Evolutionary conservation across 2,113 vertebrate species (phyloP), one percentile per base, ranked within the genome.

Genomic region (Sardina pilchardus): DNA sequence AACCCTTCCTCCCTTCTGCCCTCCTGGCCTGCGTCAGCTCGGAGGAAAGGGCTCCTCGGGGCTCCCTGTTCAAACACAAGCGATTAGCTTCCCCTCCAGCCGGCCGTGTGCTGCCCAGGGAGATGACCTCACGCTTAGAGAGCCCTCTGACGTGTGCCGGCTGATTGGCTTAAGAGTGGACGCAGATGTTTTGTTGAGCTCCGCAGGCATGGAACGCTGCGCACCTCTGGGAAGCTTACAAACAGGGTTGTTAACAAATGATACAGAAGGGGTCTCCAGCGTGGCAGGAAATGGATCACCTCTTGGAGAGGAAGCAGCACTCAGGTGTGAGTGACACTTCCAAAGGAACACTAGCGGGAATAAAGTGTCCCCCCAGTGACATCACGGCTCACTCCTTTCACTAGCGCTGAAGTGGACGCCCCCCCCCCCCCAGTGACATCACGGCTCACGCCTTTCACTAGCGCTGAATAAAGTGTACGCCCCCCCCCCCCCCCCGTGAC

Each of bases 231-330:
- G 45, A 19, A 53, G 48, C 16, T 53, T 14, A 71, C 63, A 71
- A 71, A 71, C 63, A 10, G n/a, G 30, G 10, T 67, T 71, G 56
- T 24, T 59, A n/a, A 59, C 56, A 59, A 53, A 59, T 59, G n/a
- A 59, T 8, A 59, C 45, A 47, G 5, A 47, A 12, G 12, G 56
- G 19, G 24, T n/a, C 24, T 63, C 56, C 56, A 6, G 21, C 56
- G n/a, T 63, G 24, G 24, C 56, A 26, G 21, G n/a, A 26, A 63
- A 36, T 14, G 34, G 17, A 21, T 0, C 45, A 4, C 71, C 34
- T 80, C 71, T 81, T 47, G 43, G 45, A 71, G 39, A 84, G 39
- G 75, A 45, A 47, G 75, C 67, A 75, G 39, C 30, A 84, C 34
- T 24, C 71, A 48, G 48, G 67, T 39, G 63, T 53, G 39, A 36